Percentiles rank a stretch among this genome's conserved stretches.
Evolutionary conservation across 2,888 invertebrate species (phyloP).

Genomic region (Lathronympha strigana): DNA sequence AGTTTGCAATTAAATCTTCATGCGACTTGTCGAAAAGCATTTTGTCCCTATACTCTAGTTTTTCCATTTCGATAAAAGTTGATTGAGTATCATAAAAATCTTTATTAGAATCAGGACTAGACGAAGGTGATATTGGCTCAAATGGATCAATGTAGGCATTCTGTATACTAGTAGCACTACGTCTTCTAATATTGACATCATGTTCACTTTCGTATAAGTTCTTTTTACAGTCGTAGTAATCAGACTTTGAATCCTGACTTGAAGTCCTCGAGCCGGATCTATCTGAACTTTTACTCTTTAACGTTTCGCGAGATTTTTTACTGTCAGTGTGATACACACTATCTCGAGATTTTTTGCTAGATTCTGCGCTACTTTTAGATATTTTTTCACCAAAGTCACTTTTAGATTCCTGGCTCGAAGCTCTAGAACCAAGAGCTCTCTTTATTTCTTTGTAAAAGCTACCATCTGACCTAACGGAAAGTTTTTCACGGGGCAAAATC

Average conservation of each 20-base stretch:
- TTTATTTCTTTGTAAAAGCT: constrained; percentile 89
- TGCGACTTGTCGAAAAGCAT: constrained; percentile 83
- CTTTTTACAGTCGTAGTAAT: constrained; percentile 87
- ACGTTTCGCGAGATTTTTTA: constrained; percentile 86
- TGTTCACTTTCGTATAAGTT: constrained; percentile 70
- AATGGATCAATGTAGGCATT: constrained; percentile 74
- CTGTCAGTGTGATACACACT: constrained; percentile 87
- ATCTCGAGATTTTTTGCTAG: constrained; percentile 86
- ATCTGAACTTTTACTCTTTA: constrained; percentile 86
- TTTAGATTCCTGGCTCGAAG: constrained; percentile 88
- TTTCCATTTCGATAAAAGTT: constrained; percentile 74
- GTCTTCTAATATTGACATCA: constrained; percentile 63
- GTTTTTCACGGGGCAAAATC: constrained; percentile 88
- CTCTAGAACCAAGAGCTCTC: constrained; percentile 85
- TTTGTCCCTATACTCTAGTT: constrained; percentile 80
- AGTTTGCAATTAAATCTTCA: constrained; percentile 84
- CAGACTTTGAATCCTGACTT: constrained; percentile 89
- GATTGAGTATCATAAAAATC: constrained; percentile 85
- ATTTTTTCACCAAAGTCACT: constrained; percentile 88
- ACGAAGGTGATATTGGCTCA: constrained; percentile 83
- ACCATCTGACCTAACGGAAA: constrained; percentile 89
- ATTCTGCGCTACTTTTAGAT: constrained; percentile 86
- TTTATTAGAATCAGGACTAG: constrained; percentile 87
- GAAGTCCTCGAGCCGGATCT: constrained; percentile 86
- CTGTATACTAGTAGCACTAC: constrained; percentile 68